Evolutionary conservation across 1,140 invertebrate species (phyloP), one percentile per base, ranked within the genome.

Genomic region (Vollenhovia emeryi): DNA sequence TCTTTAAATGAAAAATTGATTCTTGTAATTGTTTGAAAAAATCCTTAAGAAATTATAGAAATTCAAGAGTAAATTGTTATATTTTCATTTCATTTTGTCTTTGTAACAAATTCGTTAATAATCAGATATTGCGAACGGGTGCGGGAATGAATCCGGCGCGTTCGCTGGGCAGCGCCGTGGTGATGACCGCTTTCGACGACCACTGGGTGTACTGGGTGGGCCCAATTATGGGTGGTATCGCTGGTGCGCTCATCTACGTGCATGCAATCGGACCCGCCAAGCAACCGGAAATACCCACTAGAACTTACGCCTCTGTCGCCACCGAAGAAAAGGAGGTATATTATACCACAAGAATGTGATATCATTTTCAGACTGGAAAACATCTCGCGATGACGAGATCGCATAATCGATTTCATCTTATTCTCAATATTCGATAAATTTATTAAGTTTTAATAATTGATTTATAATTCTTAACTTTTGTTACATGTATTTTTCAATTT

Each of bases 161-260:
- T 79, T 97, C 97, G 36, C 96, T 99, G 91, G 98, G 98, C 71
- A 98, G 98, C 8, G 97, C 98, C 3, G 96, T 98, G 13, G 96
- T 99, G 52, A 96, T 96, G 73, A 96, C 96, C 30, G 94, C 94
- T 27, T 99, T 97, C 96, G 93, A 95, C 0, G 93, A 97, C 86
- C 98, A 98, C 90, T 99, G 98, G 98, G 96, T 98, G 0, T 99
- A 98, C 94, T 99, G 98, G 98, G 95, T 97, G 2, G 98, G 98
- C 0, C 98, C 98, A 0, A 96, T 98, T 76, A 93, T 97, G 0
- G 98, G 98, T 3, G 98, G 97, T 4, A 96, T 98, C 40, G 95
- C 96, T 0, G 98, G 97, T 1, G 96, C 96, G 15, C 95, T 98
- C 9, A 90, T 98, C 21, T 99, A 99, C 92, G 96, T 96, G 2